Conservation (phyloP, 92 coral and sea anemone species). For the Porites evermanni region DNA sequence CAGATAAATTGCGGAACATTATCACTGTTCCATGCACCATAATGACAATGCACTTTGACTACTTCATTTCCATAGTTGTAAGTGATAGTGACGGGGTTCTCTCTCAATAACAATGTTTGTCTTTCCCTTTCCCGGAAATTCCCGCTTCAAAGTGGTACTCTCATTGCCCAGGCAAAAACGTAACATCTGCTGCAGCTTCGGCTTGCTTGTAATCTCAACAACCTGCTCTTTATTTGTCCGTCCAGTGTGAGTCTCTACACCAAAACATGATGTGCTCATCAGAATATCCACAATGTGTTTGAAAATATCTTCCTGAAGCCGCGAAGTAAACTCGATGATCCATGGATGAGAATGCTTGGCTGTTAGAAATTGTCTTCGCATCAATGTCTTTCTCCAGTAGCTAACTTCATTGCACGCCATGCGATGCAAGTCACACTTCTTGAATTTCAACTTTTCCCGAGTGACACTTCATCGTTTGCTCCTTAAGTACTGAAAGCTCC, state of each 20-base stretch:
- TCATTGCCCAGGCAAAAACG: constrained; percentile 39
- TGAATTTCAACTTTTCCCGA: constrained; percentile 48
- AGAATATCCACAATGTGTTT: constrained; percentile 45
- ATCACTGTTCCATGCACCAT: constrained; percentile 59
- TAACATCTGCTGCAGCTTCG: constrained; percentile 52
- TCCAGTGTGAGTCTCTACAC: constrained; percentile 40
- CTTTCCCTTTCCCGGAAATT: constrained; percentile 56
- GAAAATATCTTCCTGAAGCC: constrained; percentile 49
- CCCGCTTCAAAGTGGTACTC: constrained; percentile 45
- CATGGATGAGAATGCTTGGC: constrained; percentile 60
- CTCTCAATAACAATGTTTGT: constrained; percentile 46
- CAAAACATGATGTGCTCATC: constrained; percentile 35
- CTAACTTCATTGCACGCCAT: constrained; percentile 61
- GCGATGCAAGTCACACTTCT: constrained; percentile 52
- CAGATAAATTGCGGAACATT: constrained; percentile 62
- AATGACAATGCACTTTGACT: constrained; percentile 50
- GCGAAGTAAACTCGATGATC: constrained; percentile 51
- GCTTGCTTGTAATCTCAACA: constrained; percentile 41
- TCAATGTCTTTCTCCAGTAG: constrained; percentile 41
- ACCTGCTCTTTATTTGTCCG: constrained; percentile 39
- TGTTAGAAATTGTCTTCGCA: constrained; percentile 46
- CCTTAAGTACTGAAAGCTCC: constrained; percentile 31
- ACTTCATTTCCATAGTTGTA: constrained; percentile 50
- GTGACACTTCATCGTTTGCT: constrained; percentile 39
- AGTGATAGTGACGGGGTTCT: constrained; percentile 53